These are phyloP conservation scores for Stegodyphus dumicola DNA, from an alignment of 1,140 invertebrate species.

Conservation along the genomic window DNA sequence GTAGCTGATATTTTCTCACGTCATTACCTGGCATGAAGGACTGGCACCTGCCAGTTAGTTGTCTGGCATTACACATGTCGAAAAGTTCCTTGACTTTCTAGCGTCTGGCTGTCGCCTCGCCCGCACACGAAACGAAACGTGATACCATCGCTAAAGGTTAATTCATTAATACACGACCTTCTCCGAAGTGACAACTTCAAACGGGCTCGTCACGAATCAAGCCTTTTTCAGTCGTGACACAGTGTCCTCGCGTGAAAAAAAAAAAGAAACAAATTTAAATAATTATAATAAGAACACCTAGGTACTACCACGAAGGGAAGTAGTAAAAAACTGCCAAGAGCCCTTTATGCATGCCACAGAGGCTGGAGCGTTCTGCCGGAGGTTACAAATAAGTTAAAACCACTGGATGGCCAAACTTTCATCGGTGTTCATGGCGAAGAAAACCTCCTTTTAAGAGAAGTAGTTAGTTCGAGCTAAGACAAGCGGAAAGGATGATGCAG, in stretches of 20 bases:
- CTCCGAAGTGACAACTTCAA: neutral
- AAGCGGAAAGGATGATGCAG: slow-evolving; percentile 60
- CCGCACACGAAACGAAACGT: neutral
- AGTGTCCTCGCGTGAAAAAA: neutral
- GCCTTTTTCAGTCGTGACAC: neutral
- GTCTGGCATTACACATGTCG: no score
- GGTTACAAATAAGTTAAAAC: neutral
- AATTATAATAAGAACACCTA: neutral
- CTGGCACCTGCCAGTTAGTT: no score
- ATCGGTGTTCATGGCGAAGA: neutral
- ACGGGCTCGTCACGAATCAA: neutral
- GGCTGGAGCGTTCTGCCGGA: neutral
- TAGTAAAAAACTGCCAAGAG: neutral
- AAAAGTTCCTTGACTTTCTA: no score
- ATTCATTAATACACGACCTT: neutral
- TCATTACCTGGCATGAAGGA: no score
- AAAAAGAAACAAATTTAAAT: neutral
- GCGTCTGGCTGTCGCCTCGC: no score
- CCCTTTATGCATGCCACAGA: neutral
- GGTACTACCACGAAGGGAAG: neutral
- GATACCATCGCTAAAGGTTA: neutral
- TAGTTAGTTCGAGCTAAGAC: slow-evolving; percentile 59
- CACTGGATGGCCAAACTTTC: neutral
- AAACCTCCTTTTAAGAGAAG: slow-evolving; percentile 48
- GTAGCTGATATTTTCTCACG: no score